Conservation (phyloP, 2,113 vertebrate species). For the Steatornis caripensis region DNA sequence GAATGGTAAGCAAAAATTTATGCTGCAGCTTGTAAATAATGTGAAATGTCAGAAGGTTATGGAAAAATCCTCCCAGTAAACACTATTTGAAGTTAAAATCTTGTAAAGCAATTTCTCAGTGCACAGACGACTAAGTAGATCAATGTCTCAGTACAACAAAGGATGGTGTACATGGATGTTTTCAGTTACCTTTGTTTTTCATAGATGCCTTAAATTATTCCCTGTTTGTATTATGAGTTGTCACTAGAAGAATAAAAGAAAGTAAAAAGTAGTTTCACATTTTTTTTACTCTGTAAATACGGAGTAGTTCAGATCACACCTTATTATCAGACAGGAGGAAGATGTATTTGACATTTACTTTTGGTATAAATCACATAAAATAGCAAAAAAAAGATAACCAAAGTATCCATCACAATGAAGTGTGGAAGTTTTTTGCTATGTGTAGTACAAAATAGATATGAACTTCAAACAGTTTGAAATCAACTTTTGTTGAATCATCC, state of each 20-base stretch:
- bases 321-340: background rate
- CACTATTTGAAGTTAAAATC: background rate
- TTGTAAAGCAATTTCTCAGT: background rate
- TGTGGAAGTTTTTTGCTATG: background rate
- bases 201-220: background rate
- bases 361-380: background rate
- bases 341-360: background rate
- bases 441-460: background rate
- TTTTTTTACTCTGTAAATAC: background rate
- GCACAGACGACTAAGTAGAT: background rate
- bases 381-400: background rate
- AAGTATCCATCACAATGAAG: background rate
- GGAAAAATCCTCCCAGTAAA: background rate
- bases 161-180: background rate
- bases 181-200: background rate
- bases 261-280: background rate
- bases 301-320: background rate
- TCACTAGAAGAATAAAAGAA: background rate
- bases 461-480: background rate
- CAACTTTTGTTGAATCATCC: background rate
- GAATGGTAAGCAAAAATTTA: slow-evolving; percentile 1
- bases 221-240: background rate
- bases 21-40: slow-evolving; percentile 14
- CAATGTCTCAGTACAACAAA: background rate
- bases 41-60: slow-evolving; percentile 19